Evolutionary conservation across 2,888 invertebrate species (phyloP).

Genomic region (Andricus quercusramuli): DNA sequence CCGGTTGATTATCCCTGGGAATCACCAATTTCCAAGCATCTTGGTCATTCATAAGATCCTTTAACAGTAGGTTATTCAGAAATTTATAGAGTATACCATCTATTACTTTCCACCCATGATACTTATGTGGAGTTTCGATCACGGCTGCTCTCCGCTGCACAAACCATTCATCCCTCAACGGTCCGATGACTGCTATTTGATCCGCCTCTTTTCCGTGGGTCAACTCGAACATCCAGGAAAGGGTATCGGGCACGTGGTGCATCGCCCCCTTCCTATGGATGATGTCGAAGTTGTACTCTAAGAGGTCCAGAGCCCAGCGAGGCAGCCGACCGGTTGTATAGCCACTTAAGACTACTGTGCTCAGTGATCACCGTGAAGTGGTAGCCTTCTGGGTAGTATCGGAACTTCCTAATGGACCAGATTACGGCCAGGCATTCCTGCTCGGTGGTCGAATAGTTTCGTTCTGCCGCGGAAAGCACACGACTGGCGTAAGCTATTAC

Average conservation of each 20-base stretch:
- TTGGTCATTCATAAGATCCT: neutral
- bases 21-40: neutral
- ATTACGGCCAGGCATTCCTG: conserved; percentile 52
- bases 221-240: conserved; percentile 46
- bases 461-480: conserved; percentile 42
- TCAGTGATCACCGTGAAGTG: conserved; percentile 59
- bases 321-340: conserved; percentile 54
- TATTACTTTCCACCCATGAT: neutral
- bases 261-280: conserved; percentile 43
- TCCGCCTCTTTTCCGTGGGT: neutral
- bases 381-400: conserved; percentile 46
- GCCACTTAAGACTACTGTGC: conserved; percentile 49
- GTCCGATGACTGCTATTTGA: neutral
- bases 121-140: neutral
- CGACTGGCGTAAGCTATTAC: conserved; percentile 51
- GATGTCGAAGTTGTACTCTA: conserved; percentile 45
- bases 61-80: neutral
- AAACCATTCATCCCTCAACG: neutral
- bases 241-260: conserved; percentile 51
- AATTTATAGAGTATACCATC: neutral
- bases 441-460: conserved; percentile 52
- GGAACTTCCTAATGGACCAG: conserved; percentile 47
- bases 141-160: neutral
- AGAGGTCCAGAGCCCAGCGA: conserved; percentile 57
- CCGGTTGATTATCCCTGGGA: neutral